These are phyloP conservation scores for Pseudopodoces humilis DNA, from an alignment of 2,113 vertebrate genomes.

Conservation along the genomic window DNA sequence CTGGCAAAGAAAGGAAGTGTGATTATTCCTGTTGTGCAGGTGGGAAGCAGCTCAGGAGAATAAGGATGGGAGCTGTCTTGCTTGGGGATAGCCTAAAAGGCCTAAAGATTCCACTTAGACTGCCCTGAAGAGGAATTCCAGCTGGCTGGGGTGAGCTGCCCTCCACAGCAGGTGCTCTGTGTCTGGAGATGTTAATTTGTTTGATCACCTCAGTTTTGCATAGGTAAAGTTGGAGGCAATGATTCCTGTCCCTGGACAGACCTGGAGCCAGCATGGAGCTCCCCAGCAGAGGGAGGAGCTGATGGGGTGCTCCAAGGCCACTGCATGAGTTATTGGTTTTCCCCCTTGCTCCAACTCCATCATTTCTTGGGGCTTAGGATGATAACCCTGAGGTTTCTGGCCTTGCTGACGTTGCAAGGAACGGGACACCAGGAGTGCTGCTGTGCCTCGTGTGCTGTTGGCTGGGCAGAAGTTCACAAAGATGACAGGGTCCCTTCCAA, in stretches of 20 bases:
- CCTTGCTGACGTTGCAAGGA: background rate
- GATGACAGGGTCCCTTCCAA: background rate
- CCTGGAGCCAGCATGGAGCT: accelerated
- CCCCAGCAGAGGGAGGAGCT: background rate
- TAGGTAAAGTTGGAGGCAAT: background rate
- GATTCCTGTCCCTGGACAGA: background rate
- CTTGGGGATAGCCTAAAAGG: background rate
- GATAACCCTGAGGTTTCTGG: background rate
- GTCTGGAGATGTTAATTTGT: background rate
- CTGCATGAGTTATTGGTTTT: accelerated
- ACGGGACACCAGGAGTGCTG: background rate
- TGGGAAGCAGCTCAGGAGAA: background rate
- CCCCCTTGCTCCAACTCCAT: background rate
- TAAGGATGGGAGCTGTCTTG: background rate
- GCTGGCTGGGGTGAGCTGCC: background rate
- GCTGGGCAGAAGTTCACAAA: background rate
- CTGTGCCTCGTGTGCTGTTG: background rate
- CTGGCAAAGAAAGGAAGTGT: background rate
- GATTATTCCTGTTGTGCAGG: background rate
- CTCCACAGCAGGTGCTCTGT: background rate
- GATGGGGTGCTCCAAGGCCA: background rate
- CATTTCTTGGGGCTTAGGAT: accelerated
- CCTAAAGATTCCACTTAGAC: background rate
- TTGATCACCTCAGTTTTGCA: background rate
- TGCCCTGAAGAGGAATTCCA: background rate